Percentiles rank a stretch among this genome's conserved stretches.
phyloP scores from a whole-genome alignment of 2,888 invertebrate genomes.

The Flexamia atlantica region DNA sequence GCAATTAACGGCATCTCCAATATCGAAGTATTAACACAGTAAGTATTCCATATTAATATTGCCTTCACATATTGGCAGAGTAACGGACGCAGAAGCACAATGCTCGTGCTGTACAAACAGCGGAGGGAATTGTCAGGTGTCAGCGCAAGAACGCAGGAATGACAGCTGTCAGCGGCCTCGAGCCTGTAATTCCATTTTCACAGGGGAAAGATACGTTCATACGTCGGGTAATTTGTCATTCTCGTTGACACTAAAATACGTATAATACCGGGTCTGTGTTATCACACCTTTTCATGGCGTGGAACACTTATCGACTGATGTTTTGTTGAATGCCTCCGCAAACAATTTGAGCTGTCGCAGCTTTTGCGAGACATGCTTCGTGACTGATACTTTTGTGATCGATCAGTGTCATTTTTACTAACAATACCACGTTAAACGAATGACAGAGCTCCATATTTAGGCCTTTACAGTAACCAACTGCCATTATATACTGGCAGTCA shows the following conservation, averaged over 20 bases:
- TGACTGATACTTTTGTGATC: not conserved
- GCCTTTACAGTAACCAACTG: no score
- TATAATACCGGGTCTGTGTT: slow-evolving; percentile 7
- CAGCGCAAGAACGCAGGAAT: slow-evolving; percentile 17
- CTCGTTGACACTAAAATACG: slow-evolving; percentile 14
- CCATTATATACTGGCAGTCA: no score
- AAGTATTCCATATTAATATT: not conserved
- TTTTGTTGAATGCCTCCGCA: not conserved
- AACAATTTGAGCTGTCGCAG: not conserved
- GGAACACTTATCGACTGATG: not conserved
- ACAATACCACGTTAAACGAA: no score
- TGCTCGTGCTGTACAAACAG: not conserved
- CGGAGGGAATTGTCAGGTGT: slow-evolving; percentile 46
- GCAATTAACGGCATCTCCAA: no score
- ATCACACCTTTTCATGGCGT: not conserved
- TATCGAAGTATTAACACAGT: no score
- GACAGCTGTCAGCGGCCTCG: slow-evolving; percentile 47
- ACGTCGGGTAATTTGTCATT: slow-evolving; percentile 46
- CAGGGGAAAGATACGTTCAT: slow-evolving; percentile 42
- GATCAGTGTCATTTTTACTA: no score
- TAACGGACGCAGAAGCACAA: slow-evolving; percentile 18
- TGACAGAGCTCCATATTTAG: no score
- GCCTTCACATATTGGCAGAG: slow-evolving; percentile 8
- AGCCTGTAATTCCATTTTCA: slow-evolving; percentile 50
- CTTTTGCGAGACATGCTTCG: not conserved